These are phyloP conservation scores for Netelia inedita DNA, from an alignment of 2,888 invertebrate genomes.

Conservation along the genomic window DNA sequence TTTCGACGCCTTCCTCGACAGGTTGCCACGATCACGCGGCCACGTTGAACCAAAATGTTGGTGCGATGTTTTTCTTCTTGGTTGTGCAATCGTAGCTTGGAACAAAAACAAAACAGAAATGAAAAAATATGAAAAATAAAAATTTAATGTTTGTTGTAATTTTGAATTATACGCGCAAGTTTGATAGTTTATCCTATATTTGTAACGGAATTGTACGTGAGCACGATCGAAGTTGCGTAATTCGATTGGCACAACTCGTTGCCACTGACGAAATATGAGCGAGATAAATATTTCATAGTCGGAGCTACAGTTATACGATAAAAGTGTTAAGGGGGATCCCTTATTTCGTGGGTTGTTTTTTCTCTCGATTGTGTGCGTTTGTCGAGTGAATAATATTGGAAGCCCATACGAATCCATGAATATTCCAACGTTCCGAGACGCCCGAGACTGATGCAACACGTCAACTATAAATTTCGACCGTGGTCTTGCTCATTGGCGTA, in stretches of 20 bases:
- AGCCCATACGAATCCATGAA: constrained; percentile 18
- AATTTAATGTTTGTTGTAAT: neutral
- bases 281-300: too few species aligned
- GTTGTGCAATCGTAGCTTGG: constrained; percentile 41
- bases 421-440: constrained; percentile 33
- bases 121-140: neutral
- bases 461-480: constrained; percentile 66
- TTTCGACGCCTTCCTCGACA: constrained; percentile 41
- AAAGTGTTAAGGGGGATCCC: neutral
- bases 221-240: too few species aligned
- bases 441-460: constrained; percentile 64
- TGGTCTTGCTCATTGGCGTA: constrained; percentile 61
- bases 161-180: neutral
- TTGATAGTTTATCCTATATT: too few species aligned
- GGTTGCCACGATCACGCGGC: constrained; percentile 12
- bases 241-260: too few species aligned
- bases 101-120: neutral
- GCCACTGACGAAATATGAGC: too few species aligned
- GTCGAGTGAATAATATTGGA: neutral
- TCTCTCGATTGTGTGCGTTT: neutral
- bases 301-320: too few species aligned
- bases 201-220: too few species aligned
- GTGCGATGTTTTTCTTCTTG: constrained; percentile 18
- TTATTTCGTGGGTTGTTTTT: neutral
- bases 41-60: constrained; percentile 24